Percentiles rank a stretch among this genome's conserved stretches.
Conservation (phyloP, 2,797 vertebrate species). For the Acanthurus leucopareius region DNA sequence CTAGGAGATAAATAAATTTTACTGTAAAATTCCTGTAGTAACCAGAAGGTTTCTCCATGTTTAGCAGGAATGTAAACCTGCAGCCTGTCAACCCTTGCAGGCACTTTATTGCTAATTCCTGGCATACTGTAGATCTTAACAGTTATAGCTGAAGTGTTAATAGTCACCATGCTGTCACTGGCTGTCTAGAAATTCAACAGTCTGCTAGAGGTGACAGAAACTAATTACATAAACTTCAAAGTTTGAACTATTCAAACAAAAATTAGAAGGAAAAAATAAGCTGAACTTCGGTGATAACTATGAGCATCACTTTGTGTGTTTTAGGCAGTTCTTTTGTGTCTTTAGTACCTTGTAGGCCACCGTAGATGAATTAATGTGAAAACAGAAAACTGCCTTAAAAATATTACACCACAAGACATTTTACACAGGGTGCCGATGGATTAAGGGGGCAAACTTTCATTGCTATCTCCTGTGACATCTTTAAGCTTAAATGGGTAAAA, state of each 20-base stretch:
- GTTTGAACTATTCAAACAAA: background rate
- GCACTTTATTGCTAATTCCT: constrained; percentile 14
- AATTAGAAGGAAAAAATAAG: background rate
- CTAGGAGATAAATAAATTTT: background rate
- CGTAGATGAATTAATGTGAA: background rate
- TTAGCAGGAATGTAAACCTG: constrained; percentile 15
- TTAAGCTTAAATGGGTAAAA: no score
- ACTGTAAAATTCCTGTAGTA: background rate
- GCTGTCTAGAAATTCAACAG: constrained; percentile 12
- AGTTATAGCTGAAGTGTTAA: constrained; percentile 28
- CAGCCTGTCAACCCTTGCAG: background rate
- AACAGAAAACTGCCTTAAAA: constrained; percentile 6
- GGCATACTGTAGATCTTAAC: background rate
- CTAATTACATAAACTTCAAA: background rate
- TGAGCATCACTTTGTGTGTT: background rate
- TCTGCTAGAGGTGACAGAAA: background rate
- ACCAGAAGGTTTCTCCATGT: constrained; percentile 5
- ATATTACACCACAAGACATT: background rate
- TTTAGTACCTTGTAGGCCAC: background rate
- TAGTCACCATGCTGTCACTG: background rate
- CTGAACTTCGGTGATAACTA: background rate
- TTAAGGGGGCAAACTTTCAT: background rate
- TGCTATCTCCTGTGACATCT: background rate
- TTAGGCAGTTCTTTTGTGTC: background rate
- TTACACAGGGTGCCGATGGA: background rate